Percentiles rank a stretch among this genome's conserved stretches.
Conservation (phyloP, 2,113 vertebrate species). For the Morphnarchus princeps region DNA sequence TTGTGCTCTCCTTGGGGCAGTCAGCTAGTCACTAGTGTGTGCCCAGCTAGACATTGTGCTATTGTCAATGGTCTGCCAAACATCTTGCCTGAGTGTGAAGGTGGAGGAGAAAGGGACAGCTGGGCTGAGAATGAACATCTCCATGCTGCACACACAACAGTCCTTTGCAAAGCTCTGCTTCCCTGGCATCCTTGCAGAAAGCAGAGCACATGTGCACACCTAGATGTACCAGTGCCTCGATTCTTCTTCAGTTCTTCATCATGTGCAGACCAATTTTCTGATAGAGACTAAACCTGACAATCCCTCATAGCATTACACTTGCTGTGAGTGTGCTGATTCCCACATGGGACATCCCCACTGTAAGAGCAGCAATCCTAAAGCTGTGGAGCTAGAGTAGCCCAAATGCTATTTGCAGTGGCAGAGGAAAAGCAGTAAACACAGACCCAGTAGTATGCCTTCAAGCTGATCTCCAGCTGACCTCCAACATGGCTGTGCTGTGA, state of each 20-base stretch:
- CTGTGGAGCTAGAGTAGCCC: background rate
- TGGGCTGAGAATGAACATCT: background rate
- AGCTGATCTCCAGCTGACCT: background rate
- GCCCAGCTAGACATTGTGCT: background rate
- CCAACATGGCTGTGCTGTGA: background rate
- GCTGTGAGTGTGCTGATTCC: background rate
- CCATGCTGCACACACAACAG: too few relatives aligned
- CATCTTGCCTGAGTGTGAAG: background rate
- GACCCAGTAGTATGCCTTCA: background rate
- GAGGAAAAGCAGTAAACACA: background rate
- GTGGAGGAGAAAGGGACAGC: background rate
- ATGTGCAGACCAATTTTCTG: background rate
- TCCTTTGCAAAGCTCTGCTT: background rate
- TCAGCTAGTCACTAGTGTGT: background rate
- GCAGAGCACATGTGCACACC: background rate
- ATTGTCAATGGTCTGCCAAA: background rate
- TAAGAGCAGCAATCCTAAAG: too few relatives aligned
- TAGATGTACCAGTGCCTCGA: accelerated
- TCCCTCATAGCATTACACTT: background rate
- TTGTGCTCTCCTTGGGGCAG: background rate
- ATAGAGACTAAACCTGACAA: background rate
- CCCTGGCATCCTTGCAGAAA: background rate
- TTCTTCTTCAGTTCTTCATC: background rate
- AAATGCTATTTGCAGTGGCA: background rate
- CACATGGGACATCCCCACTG: background rate